Base-by-base conservation (phyloP, 2,797 vertebrate genomes). In the Argentina silus region DNA sequence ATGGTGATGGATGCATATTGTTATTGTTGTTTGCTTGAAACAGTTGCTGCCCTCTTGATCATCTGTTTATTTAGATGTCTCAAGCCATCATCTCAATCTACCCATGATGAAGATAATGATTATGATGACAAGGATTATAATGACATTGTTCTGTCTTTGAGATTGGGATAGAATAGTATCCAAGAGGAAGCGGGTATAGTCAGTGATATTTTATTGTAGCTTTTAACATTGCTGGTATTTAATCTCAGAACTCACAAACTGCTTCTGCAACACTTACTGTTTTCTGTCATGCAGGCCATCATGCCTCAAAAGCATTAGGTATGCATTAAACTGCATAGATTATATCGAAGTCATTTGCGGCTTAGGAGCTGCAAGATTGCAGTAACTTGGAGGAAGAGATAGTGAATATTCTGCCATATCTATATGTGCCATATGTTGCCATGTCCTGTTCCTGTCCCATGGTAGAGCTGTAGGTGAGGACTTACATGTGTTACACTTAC, bases 241-340 rank as follows among this genome's bases (percentile, higher is more conserved):
- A 1, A 36, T 36, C 4, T 36, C 27, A 36, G 27, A 36, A 36
- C 27, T 36, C 27, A 36, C 27, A 36, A 36, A 36, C 27, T 36
- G 27, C 27, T 19, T 55, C 44, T 48, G 45, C 14, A 11, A 10
- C 21, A 55, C 72, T 75, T 12, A 50, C 23, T 75, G 43, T 69
- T 72, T n/a, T 21, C 9, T 36, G 67, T 68, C 47, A 23, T 65
- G 23, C 72, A 72, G 15, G 42, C 53, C 45, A 7, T 74, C 10
- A 10, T 43, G 66, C 15, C 8, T 17, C 42, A 53, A 67, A 81
- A 76, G 56, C 68, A 79, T 76, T 70, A 73, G 7, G 70, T 77
- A 76, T 83, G 65, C 76, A 81, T 77, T 80, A 63, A 77, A 88
- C 75, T 72, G 19, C 55, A 62, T 72, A 53, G 14, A 72, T 67